Evolutionary conservation across 2,888 invertebrate genomes (phyloP).

Genomic region (Brachylomia viminalis): DNA sequence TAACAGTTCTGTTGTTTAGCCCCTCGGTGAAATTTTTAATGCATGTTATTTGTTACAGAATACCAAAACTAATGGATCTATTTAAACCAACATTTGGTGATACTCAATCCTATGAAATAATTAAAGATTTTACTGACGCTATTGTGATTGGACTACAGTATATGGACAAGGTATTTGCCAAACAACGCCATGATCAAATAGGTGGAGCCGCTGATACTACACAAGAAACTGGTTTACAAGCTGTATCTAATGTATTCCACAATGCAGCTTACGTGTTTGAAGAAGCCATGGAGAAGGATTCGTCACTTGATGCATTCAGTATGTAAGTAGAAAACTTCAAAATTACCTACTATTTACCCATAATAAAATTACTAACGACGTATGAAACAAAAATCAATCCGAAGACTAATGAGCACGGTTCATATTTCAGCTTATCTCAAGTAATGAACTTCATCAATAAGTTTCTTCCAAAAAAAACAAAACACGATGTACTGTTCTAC

Average conservation of each 20-base stretch:
- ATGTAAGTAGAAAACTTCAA: conserved; percentile 78
- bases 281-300: conserved; percentile 65
- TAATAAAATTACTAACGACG: background rate
- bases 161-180: conserved; percentile 77
- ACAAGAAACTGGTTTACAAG: conserved; percentile 55
- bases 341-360: background rate
- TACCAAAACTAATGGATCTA: conserved; percentile 80
- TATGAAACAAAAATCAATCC: background rate
- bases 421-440: conserved; percentile 79
- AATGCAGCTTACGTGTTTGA: conserved; percentile 73
- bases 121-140: conserved; percentile 78
- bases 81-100: conserved; percentile 84
- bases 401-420: background rate
- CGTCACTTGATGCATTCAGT: conserved; percentile 77
- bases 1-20: background rate
- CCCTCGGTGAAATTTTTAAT: background rate
- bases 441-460: conserved; percentile 79
- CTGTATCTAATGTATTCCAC: conserved; percentile 71
- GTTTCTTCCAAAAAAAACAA: conserved; percentile 77
- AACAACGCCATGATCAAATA: conserved; percentile 56
- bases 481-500: conserved; percentile 83
- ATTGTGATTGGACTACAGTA: conserved; percentile 76
- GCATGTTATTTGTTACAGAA: conserved; percentile 73
- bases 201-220: conserved; percentile 9
- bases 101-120: conserved; percentile 79